A percentile compares a stretch with the other conserved stretches of the same genome.
phyloP scores from a whole-genome alignment of 35 echinoderm and acorn worm species.

The Strongylocentrotus purpuratus region DNA sequence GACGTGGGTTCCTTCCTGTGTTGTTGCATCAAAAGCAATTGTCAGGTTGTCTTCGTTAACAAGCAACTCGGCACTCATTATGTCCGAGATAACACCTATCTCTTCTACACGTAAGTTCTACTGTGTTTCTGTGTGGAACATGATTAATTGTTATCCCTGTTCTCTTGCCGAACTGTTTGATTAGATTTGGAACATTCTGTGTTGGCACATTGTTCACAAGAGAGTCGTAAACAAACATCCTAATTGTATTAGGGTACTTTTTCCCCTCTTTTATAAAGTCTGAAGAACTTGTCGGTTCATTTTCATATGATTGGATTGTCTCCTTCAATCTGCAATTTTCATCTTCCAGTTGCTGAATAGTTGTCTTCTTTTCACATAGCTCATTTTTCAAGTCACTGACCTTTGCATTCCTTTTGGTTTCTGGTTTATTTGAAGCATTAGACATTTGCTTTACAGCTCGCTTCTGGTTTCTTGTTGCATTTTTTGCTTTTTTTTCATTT shows the following conservation, averaged over 20 bases:
- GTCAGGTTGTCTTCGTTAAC: slow-evolving; percentile 46
- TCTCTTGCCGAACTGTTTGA: neutral
- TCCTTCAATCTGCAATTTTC: no score
- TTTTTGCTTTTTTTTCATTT: neutral
- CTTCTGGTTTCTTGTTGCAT: neutral
- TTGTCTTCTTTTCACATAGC: no score
- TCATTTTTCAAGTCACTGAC: no score
- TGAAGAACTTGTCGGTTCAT: no score
- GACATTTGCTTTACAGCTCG: neutral
- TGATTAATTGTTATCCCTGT: neutral
- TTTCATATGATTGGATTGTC: no score
- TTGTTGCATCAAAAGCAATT: slow-evolving; percentile 66
- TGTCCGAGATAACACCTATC: neutral
- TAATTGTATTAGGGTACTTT: no score
- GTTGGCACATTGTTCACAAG: neutral
- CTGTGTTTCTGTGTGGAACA: slow-evolving; percentile 7
- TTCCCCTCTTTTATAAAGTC: no score
- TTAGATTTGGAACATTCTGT: neutral
- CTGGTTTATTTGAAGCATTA: no score
- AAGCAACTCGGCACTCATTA: neutral
- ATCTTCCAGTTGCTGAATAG: no score
- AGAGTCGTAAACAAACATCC: no score
- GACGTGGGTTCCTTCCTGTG: slow-evolving; percentile 60
- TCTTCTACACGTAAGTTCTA: neutral
- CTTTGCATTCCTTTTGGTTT: no score